Percentiles rank a stretch among this genome's conserved stretches.
Evolutionary conservation across 37 sponge, comb jelly and placozoan genomes (phyloP).

Genomic region (Amphimedon queenslandica): DNA sequence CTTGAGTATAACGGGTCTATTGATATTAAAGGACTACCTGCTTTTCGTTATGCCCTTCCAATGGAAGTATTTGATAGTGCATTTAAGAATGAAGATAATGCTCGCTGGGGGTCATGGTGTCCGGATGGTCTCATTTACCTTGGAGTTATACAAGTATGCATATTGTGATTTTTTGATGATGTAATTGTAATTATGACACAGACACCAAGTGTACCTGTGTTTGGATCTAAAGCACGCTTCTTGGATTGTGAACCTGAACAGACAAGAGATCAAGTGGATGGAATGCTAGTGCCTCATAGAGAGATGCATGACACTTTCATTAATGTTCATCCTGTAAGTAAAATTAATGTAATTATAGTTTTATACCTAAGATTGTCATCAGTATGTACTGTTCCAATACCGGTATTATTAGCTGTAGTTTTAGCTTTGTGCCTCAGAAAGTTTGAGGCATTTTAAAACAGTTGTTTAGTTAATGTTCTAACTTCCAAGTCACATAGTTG

Average conservation of each 20-base stretch:
- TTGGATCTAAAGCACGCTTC: conserved; percentile 82
- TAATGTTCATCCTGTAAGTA: conserved; percentile 66
- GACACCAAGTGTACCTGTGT: conserved; percentile 55
- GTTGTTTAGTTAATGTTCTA: neutral
- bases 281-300: conserved; percentile 36
- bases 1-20: conserved; percentile 26
- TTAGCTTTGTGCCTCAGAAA: no score
- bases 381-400: no score
- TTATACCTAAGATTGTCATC: no score
- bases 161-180: neutral
- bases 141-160: conserved; percentile 24
- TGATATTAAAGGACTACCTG: conserved; percentile 38
- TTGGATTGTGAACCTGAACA: conserved; percentile 64
- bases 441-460: no score
- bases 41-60: conserved; percentile 46
- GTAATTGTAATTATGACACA: neutral
- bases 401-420: no score
- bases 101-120: conserved; percentile 50
- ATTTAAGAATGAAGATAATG: conserved; percentile 37
- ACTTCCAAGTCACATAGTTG: neutral
- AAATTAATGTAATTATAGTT: no score
- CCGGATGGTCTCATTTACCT: conserved; percentile 72
- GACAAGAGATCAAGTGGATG: conserved; percentile 25
- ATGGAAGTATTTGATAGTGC: conserved; percentile 41
- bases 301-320: conserved; percentile 36